Conservation (phyloP, 1,140 invertebrate genomes). For the Copidosoma floridanum region DNA sequence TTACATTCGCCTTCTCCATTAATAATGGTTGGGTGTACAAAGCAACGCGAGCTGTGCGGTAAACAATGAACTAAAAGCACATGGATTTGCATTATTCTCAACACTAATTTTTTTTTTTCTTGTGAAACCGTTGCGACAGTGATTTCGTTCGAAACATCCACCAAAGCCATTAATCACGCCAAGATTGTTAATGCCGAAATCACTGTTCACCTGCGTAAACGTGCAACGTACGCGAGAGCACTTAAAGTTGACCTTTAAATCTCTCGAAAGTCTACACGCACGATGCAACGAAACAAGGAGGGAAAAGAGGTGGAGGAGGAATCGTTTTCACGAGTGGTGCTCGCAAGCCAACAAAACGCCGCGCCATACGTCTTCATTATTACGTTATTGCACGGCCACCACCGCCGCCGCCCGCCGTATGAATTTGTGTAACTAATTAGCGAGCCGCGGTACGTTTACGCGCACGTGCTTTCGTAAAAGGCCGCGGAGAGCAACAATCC, state of each 20-base stretch:
- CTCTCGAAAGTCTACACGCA: conserved; percentile 13
- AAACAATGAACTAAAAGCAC: no score
- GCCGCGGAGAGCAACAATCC: background rate
- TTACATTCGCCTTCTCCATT: no score
- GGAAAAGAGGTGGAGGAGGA: background rate
- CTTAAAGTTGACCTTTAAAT: conserved; percentile 7
- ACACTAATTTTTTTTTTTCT: no score
- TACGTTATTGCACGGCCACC: background rate
- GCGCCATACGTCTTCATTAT: conserved; percentile 14
- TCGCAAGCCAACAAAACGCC: background rate
- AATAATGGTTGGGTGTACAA: no score
- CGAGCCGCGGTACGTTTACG: conserved; percentile 5
- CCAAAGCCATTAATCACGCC: background rate
- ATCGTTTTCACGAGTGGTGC: conserved; percentile 14
- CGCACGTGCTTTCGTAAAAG: conserved; percentile 21
- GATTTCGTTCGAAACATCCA: background rate
- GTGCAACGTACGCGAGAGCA: background rate
- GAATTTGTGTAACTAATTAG: conserved; percentile 24
- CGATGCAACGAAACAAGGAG: conserved; percentile 7
- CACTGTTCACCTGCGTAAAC: no score
- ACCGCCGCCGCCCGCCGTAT: background rate
- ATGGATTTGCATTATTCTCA: no score
- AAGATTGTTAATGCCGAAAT: conserved; percentile 4
- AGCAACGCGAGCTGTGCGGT: no score
- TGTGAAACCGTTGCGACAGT: no score